Base-by-base conservation (phyloP, 1,140 invertebrate genomes). In the Aphaenogaster rudis region DNA sequence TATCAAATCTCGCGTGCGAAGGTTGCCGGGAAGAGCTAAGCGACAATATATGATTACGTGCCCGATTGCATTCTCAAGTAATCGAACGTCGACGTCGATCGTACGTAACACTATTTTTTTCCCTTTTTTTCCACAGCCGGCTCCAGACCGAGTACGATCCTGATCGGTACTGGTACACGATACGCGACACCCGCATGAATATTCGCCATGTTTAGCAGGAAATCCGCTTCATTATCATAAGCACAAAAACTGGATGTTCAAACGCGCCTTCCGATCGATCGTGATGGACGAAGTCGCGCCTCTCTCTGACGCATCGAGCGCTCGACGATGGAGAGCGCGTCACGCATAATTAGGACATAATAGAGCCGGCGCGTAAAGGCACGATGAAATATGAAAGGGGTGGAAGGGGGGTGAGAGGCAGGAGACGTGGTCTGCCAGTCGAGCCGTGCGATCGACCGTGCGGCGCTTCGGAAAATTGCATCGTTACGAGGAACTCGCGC, bases 401-500 rank as follows among this genome's bases (percentile, higher is more conserved):
- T 7, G 48, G 48, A 7, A 1, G 15, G n/a, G 7, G 61, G 8
- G 21, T 6, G 39, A n/a, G 52, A 11, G n/a, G 54, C 8, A 11
- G 11, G 50, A 36, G 21, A 74, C 8, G 39, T 13, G 21, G 21
- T 7, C n/a, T 42, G 11, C 17, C 33, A 15, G 63, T 59, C 36
- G 78, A 57, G 15, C 21, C 17, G 28, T n/a, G 36, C 54, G 28
- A 36, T 42, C 21, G 78, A 48, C 28, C 33, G n/a, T 42, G 66
- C 66, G 17, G 74, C 57, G 42, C 74, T 64, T 86, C 61, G 84
- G 90, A 89, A 91, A 91, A 91, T 89, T 88, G 77, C 87, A 61
- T 88, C 82, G 84, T 91, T 88, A 89, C 67, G 57, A 64, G 74
- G 76, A 54, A 79, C 66, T 81, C 33, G 71, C 63, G 80, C 72